These are phyloP conservation scores for Prionace glauca DNA, from an alignment of 2,797 vertebrate genomes.

Conservation along the genomic window DNA sequence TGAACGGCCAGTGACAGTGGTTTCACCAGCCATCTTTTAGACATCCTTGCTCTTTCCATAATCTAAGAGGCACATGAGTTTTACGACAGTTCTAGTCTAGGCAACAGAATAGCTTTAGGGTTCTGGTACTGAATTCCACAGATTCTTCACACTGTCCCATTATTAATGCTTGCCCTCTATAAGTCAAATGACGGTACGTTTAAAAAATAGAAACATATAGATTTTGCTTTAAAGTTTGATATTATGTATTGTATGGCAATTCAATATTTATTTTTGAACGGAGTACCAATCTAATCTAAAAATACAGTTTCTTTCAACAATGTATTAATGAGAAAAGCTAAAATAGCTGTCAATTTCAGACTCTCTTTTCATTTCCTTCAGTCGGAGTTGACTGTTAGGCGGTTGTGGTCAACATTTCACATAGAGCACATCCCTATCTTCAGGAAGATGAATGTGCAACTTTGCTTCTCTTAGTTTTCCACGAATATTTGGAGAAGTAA, in stretches of 20 bases:
- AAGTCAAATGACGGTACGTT: neutral
- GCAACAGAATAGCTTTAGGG: neutral
- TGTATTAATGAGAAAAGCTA: neutral
- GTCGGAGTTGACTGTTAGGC: constrained; percentile 40
- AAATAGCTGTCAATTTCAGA: neutral
- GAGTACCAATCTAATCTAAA: neutral
- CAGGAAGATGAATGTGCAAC: constrained; percentile 53
- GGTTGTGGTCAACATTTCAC: constrained; percentile 46
- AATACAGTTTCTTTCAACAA: neutral
- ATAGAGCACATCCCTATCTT: constrained; percentile 47
- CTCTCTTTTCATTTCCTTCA: constrained; percentile 15
- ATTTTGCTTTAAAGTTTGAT: neutral
- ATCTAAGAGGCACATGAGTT: constrained; percentile 54
- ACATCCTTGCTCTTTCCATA: constrained; percentile 49
- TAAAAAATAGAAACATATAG: neutral
- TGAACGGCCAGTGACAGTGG: constrained; percentile 41
- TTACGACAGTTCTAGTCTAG: constrained; percentile 51
- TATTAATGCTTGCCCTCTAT: no score
- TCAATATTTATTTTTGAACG: neutral
- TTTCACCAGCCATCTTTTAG: constrained; percentile 52
- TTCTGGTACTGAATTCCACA: neutral
- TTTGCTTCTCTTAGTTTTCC: constrained; percentile 46
- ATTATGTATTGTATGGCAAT: neutral
- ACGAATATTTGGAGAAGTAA: constrained; percentile 53
- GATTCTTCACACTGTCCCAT: no score